Base-by-base conservation (phyloP, 2,888 invertebrate species). In the Lycaena phlaeas region DNA sequence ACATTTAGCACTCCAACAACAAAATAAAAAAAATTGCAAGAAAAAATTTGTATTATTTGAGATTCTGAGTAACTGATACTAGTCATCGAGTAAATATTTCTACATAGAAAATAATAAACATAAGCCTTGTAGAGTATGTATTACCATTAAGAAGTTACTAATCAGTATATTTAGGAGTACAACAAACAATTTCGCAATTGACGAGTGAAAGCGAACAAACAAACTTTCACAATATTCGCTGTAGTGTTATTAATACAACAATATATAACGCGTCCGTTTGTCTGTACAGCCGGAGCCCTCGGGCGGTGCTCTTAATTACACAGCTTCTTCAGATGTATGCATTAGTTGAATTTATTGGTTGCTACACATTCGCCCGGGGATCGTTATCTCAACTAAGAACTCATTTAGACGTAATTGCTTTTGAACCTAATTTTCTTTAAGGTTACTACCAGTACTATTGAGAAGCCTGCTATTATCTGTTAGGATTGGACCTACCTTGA, bases 251-350 rank as follows among this genome's bases (percentile, higher is more conserved):
- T 34, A 34, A 34, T 44, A 48, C 46, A 42, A 52, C 22, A 22
- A 22, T 22, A 22, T 18, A 18, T 18, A 18, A 22, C 5, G 6
- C 9, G 22, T 52, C n/a, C n/a, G n/a, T n/a, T n/a, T 48, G 50
- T 45, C 50, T 47, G 49, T 51, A 49, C 51, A 52, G 44, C 43
- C 41, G 40, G 42, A 38, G 42, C 46, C 61, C 57, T 25, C 43
- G 27, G 55, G 62, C 59, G 42, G 45, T 52, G 56, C 57, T 54
- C 54, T 58, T 59, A 58, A 64, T 64, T 57, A 58, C 53, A 48
- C 48, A 51, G 61, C 62, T 64, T 61, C 64, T 61, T 64, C 62
- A 64, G 61, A 46, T 53, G 50, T 57, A 48, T 49, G 48, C 53
- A 52, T 54, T 53, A 51, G 51, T 44, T 45, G 45, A 51, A 56